Percentiles rank a stretch among this genome's conserved stretches.
phyloP scores from a whole-genome alignment of 1,140 invertebrate genomes.

The Pemphigus obesinymphae region DNA sequence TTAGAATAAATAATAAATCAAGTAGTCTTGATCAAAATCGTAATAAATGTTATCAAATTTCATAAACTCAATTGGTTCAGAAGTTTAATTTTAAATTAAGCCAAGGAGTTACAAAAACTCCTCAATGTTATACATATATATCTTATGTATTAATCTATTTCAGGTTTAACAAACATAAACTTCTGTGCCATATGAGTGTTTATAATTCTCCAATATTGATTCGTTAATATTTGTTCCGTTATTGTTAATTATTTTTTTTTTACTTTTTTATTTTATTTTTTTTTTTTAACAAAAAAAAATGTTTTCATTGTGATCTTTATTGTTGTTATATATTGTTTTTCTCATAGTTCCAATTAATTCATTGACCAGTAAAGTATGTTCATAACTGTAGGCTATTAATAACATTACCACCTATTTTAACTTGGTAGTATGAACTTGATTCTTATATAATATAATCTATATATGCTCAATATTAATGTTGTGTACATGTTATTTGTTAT shows the following conservation, averaged over 20 bases:
- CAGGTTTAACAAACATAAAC: not conserved
- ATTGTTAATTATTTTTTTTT: not conserved
- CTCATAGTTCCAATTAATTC: not conserved
- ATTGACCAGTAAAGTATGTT: not conserved
- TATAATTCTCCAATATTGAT: not conserved
- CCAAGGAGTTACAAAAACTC: not conserved
- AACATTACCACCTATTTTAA: not conserved
- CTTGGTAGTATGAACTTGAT: not conserved
- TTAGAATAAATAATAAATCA: not conserved
- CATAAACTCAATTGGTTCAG: not conserved
- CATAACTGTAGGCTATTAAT: not conserved
- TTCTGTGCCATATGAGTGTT: not conserved
- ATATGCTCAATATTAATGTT: constrained; percentile 18
- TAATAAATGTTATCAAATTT: constrained; percentile 23
- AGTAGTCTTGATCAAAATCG: constrained; percentile 23
- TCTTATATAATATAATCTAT: not conserved
- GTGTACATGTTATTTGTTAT: constrained; percentile 25
- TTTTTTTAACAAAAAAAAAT: not conserved
- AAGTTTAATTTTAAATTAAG: not conserved
- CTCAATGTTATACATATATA: too few relatives aligned
- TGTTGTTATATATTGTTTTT: not conserved
- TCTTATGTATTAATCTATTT: not conserved
- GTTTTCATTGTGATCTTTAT: constrained; percentile 4
- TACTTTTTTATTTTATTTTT: not conserved
- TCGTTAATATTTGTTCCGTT: not conserved